A percentile compares a stretch with the other conserved stretches of the same genome.
These are phyloP conservation scores for Myotis brandtii DNA, from an alignment of 2,113 vertebrate species.

Conservation along the genomic window DNA sequence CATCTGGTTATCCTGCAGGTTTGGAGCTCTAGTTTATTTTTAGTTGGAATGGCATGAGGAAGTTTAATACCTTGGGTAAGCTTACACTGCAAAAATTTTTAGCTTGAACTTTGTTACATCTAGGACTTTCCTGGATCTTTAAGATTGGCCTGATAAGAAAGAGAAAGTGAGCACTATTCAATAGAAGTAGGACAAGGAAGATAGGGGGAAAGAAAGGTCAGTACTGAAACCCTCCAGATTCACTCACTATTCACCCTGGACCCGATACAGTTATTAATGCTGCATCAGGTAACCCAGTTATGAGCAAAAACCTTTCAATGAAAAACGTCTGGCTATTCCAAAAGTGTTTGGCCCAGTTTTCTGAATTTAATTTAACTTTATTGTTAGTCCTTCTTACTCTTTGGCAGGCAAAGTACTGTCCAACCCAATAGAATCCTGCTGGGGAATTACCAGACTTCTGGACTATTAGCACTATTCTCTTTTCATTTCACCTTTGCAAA, in stretches of 20 bases:
- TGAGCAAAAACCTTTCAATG: not conserved
- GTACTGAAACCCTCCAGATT: not conserved
- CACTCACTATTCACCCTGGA: not conserved
- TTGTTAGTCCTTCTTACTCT: not conserved
- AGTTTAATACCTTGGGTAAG: constrained; percentile 19
- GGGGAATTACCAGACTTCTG: not conserved
- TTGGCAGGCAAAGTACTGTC: not conserved
- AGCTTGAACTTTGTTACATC: constrained; percentile 42
- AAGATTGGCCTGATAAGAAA: constrained; percentile 41
- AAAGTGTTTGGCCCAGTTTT: not conserved
- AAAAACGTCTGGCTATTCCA: not conserved
- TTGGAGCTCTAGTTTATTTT: constrained; percentile 53
- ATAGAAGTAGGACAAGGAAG: constrained; percentile 28
- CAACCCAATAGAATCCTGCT: not conserved
- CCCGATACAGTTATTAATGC: not conserved
- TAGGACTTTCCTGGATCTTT: constrained; percentile 42
- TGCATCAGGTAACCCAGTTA: not conserved
- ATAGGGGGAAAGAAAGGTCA: not conserved
- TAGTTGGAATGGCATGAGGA: not conserved
- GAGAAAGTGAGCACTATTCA: constrained; percentile 14
- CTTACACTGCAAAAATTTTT: not conserved
- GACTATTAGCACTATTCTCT: not conserved
- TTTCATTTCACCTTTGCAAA: not conserved
- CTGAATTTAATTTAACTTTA: constrained; percentile 34
- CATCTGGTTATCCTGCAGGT: constrained; percentile 46